Evolutionary conservation across 2,797 vertebrate species (phyloP).

Genomic region (Sardinella longiceps): DNA sequence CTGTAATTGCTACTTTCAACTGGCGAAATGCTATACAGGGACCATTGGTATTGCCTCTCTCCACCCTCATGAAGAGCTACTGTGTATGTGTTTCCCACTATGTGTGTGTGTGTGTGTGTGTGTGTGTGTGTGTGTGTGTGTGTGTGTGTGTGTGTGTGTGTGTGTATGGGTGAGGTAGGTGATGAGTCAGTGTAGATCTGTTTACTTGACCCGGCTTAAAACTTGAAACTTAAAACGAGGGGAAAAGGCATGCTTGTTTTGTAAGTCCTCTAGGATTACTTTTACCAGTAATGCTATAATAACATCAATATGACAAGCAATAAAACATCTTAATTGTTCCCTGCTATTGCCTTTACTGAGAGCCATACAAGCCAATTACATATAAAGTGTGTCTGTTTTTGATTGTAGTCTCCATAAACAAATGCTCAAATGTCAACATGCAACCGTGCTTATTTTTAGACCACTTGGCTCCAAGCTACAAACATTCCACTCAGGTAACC

Average conservation of each 20-base stretch:
- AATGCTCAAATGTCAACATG: constrained; percentile 3
- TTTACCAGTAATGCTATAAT: neutral
- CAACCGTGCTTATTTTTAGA: constrained; percentile 9
- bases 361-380: neutral
- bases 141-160: neutral
- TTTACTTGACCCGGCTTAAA: neutral
- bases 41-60: too few species aligned
- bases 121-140: too few species aligned
- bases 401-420: neutral
- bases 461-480: neutral
- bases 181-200: neutral
- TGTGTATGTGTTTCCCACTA: too few species aligned
- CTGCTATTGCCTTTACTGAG: neutral
- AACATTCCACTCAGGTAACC: neutral
- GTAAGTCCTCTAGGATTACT: too few species aligned
- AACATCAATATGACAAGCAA: constrained; percentile 1
- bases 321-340: neutral
- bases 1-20: too few species aligned
- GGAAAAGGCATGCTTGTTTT: neutral
- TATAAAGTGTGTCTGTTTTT: neutral
- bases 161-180: neutral
- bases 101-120: too few species aligned
- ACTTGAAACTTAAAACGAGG: neutral
- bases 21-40: too few species aligned
- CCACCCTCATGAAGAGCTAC: too few species aligned